Conservation (phyloP, 2,888 invertebrate species). For the Tetheella fluctuosa region DNA sequence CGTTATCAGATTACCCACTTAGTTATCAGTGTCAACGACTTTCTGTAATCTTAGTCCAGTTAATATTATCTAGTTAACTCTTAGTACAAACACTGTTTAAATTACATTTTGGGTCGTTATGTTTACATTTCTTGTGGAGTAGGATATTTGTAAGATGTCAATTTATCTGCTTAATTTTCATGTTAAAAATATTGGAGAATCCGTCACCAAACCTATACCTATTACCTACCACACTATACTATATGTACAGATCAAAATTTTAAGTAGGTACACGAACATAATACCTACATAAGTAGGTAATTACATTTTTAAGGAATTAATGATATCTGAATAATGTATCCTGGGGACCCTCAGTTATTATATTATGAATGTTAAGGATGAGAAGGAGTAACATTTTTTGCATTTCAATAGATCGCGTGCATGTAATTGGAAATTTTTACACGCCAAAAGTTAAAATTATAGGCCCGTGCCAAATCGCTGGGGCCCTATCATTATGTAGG, state of each 20-base stretch:
- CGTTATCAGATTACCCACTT: constrained; percentile 59
- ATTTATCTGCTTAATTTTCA: background rate
- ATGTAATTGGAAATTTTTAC: constrained; percentile 45
- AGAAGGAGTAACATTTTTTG: constrained; percentile 15
- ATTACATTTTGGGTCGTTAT: constrained; percentile 63
- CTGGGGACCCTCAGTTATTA: background rate
- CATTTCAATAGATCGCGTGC: constrained; percentile 50
- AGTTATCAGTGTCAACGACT: constrained; percentile 71
- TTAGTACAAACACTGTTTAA: constrained; percentile 49
- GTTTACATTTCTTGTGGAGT: constrained; percentile 28
- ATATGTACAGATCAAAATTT: too few relatives aligned
- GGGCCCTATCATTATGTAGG: constrained; percentile 39
- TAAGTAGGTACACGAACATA: too few relatives aligned
- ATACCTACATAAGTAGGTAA: too few relatives aligned
- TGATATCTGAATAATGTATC: background rate
- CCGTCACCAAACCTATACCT: too few relatives aligned
- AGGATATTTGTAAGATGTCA: constrained; percentile 11
- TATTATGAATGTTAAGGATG: background rate
- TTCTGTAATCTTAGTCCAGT: constrained; percentile 54
- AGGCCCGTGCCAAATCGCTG: constrained; percentile 50
- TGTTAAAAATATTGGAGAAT: too few relatives aligned
- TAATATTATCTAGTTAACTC: constrained; percentile 54
- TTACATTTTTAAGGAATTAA: too few relatives aligned
- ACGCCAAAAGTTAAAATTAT: constrained; percentile 33
- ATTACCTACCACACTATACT: too few relatives aligned